Conservation (phyloP, 2,797 vertebrate genomes). For the Neosilurus mollespiculum region DNA sequence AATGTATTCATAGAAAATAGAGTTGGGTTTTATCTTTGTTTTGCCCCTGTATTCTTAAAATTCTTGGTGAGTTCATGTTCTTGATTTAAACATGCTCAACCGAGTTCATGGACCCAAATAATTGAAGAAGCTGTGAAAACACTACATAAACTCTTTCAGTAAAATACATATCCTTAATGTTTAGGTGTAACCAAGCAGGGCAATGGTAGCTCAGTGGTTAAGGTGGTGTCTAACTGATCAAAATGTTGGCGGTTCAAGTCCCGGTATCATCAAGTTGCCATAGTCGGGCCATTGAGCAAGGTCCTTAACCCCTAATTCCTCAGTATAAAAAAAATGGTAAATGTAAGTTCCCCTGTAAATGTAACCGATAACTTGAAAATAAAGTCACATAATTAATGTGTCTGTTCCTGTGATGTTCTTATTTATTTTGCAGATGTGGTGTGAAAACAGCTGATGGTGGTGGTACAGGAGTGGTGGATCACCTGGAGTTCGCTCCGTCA, state of each 20-base stretch:
- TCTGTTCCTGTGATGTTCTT: neutral
- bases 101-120: neutral
- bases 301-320: too few relatives aligned
- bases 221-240: too few relatives aligned
- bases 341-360: too few relatives aligned
- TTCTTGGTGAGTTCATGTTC: neutral
- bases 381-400: neutral
- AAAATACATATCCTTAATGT: neutral
- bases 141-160: neutral
- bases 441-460: constrained; percentile 36
- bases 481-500: neutral
- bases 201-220: too few relatives aligned
- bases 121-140: neutral
- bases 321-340: too few relatives aligned
- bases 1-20: neutral
- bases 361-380: neutral
- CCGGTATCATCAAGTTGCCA: too few relatives aligned
- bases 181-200: neutral
- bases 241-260: too few relatives aligned
- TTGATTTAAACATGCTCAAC: neutral
- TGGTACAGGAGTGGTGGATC: constrained; percentile 9
- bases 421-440: constrained; percentile 31
- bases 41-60: neutral
- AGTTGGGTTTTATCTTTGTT: neutral
- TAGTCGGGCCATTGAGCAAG: too few relatives aligned